phyloP scores from a whole-genome alignment of 2,888 invertebrate genomes.

The Mylabris sibirica region DNA sequence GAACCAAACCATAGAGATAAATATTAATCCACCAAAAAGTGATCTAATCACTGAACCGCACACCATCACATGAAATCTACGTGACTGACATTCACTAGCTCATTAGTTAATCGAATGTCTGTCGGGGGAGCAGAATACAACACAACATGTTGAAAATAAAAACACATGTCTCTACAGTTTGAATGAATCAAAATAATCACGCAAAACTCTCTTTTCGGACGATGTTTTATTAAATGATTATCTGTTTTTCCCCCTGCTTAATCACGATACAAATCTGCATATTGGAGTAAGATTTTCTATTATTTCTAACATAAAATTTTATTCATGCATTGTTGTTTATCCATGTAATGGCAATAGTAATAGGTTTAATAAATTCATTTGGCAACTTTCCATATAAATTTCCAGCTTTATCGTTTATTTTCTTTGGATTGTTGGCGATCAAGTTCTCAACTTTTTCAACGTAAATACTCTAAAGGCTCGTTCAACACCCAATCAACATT shows the following conservation, averaged over 20 bases:
- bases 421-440: conserved; percentile 10
- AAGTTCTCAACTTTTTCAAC: conserved; percentile 18
- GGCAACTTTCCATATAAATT: conserved; percentile 17
- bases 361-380: conserved; percentile 12
- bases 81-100: conserved; percentile 47
- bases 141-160: conserved; percentile 13
- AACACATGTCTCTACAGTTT: conserved; percentile 12
- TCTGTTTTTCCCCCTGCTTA: conserved; percentile 22
- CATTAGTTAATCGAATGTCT: conserved; percentile 44
- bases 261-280: conserved; percentile 41
- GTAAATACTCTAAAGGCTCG: conserved; percentile 7
- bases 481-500: conserved; percentile 16
- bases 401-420: conserved; percentile 16
- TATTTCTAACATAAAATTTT: not conserved
- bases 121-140: not conserved
- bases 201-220: conserved; percentile 22
- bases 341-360: not conserved
- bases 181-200: conserved; percentile 19
- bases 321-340: not conserved
- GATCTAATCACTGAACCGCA: conserved; percentile 47
- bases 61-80: conserved; percentile 38
- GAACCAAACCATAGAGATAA: conserved; percentile 24
- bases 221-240: conserved; percentile 34
- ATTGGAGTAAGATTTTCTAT: conserved; percentile 31
- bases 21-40: conserved; percentile 34